Conservation (phyloP, 2,113 vertebrate species). For the Mandrillus leucophaeus region DNA sequence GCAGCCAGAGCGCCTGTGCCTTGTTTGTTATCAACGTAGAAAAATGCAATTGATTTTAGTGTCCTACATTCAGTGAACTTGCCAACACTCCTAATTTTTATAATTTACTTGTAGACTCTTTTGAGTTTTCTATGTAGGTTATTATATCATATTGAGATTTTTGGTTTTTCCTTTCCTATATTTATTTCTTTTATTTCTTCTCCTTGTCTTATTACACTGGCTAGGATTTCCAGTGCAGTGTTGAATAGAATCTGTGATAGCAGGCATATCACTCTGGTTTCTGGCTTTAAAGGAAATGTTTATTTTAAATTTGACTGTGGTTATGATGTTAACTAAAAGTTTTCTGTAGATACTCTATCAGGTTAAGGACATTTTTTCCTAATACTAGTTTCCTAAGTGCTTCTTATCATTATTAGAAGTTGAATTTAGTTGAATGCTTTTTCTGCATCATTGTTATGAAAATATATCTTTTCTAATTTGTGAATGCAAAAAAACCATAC, state of each 20-base stretch:
- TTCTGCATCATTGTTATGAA: background rate
- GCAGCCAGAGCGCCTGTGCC: no score
- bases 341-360: background rate
- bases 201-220: background rate
- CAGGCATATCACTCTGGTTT: background rate
- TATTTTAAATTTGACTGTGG: conserved; percentile 26
- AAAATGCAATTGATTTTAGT: background rate
- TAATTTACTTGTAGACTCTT: background rate
- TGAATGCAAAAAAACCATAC: background rate
- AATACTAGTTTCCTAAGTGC: background rate
- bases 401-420: conserved; percentile 16
- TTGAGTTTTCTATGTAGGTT: background rate
- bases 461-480: background rate
- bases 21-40: background rate
- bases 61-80: background rate
- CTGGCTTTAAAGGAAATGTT: conserved; percentile 37
- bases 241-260: background rate
- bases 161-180: background rate
- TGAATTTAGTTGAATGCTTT: background rate
- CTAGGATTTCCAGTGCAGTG: background rate
- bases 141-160: background rate
- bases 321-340: background rate
- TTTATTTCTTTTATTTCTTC: conserved; percentile 13
- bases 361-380: background rate
- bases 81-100: background rate